Percentiles rank a stretch among this genome's conserved stretches.
Evolutionary conservation across 35 echinoderm and acorn worm genomes (phyloP).

Genomic region (Strongylocentrotus purpuratus): DNA sequence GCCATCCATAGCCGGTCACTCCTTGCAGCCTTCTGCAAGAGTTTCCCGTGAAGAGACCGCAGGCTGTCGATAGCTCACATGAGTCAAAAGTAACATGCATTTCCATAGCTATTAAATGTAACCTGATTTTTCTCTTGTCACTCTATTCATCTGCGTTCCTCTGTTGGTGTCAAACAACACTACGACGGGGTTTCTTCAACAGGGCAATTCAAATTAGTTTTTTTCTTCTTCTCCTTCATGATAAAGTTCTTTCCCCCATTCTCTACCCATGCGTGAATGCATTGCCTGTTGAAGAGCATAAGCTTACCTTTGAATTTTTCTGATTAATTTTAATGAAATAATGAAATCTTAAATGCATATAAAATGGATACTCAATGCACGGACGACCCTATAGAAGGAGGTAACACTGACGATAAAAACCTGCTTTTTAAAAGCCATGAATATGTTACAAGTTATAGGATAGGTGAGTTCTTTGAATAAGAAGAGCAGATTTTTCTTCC

Average conservation of each 20-base stretch:
- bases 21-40: neutral
- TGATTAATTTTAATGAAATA: too few relatives aligned
- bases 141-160: neutral
- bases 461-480: too few relatives aligned
- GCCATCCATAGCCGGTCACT: conserved; percentile 1
- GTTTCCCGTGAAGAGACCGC: neutral
- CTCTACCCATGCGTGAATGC: neutral
- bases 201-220: neutral
- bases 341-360: too few relatives aligned
- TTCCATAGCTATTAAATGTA: conserved; percentile 38
- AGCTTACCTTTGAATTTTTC: too few relatives aligned
- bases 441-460: too few relatives aligned
- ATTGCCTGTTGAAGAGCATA: neutral
- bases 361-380: too few relatives aligned
- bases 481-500: too few relatives aligned
- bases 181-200: neutral
- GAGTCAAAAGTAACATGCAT: conserved; percentile 17
- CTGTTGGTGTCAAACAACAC: neutral
- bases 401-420: too few relatives aligned
- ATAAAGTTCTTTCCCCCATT: neutral
- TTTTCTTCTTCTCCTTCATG: neutral
- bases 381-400: too few relatives aligned
- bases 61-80: neutral
- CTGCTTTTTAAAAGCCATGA: too few relatives aligned
- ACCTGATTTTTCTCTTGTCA: conserved; percentile 20